Evolutionary conservation across 1,140 invertebrate genomes (phyloP), one percentile per base, ranked within the genome.

Genomic region (Phymastichus coffea): DNA sequence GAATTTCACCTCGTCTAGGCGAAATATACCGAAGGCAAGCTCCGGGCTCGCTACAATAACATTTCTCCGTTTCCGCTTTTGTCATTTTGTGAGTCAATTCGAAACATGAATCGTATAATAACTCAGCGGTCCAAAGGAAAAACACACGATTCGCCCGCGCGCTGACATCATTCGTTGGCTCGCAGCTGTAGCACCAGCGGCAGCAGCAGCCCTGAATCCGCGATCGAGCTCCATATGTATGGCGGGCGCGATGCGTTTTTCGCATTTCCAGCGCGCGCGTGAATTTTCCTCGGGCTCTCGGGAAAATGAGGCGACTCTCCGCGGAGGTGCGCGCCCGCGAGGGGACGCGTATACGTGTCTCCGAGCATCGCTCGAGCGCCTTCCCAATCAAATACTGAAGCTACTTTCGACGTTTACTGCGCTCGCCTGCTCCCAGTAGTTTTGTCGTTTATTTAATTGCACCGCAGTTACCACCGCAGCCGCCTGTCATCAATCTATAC

Each of bases 81-180:
- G 71, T 7, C 77, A 73, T 76, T 80, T 79, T 80, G 78, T 80
- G 70, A 80, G 77, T 80, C 78, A 80, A 79, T 80, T 72, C 71
- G 71, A 78, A 79, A 80, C 78, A 80, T 79, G 77, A 80, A 79
- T 78, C 75, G 73, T 78, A 78, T 76, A 78, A 78, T 80, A 79
- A 80, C 79, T 79, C 76, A 77, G 68, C 68, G 62, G 65, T 71
- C 69, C 71, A 74, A 75, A 78, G 70, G 71, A 78, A 78, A 70
- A 79, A 78, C 74, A 80, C 71, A 19, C 37, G 26, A 40, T 14
- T 23, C n/a, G 9, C 9, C 43, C 43, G 10, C 43, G 49, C 67
- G 64, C 63, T 62, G 68, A 78, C 78, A 78, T 78, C 76, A 78
- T 76, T 77, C 72, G 72, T 73, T 66, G 69, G 15, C 10, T 22